These are phyloP conservation scores for Nephrotoma flavescens DNA, from an alignment of 2,888 invertebrate genomes.

Conservation along the genomic window DNA sequence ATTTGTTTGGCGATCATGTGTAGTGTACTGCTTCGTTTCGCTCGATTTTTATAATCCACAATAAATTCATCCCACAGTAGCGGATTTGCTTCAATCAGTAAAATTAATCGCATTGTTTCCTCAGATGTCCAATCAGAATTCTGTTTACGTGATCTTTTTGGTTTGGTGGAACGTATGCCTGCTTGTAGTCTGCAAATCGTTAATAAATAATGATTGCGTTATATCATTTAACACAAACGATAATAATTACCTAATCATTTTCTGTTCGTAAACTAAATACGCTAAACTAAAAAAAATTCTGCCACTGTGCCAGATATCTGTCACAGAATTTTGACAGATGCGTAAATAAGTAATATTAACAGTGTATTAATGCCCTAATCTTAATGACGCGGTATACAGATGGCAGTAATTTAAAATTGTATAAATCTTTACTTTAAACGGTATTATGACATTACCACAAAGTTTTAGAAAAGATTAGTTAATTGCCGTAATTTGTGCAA, in stretches of 20 bases:
- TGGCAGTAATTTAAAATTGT: background rate
- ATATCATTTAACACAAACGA: background rate
- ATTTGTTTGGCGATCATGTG: background rate
- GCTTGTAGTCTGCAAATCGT: background rate
- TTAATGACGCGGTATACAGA: background rate
- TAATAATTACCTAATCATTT: background rate
- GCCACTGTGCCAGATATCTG: background rate
- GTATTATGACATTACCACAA: no score
- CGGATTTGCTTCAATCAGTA: background rate
- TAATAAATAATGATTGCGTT: background rate
- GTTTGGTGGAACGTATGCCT: background rate
- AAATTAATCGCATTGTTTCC: background rate
- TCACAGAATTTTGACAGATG: background rate
- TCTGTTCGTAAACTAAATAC: background rate
- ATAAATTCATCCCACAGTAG: background rate
- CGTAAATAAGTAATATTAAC: background rate
- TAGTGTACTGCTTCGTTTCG: background rate
- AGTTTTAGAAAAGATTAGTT: background rate
- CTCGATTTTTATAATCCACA: background rate
- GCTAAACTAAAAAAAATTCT: background rate
- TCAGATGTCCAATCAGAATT: background rate
- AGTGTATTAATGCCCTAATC: background rate
- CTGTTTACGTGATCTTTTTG: background rate
- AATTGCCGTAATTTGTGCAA: background rate
- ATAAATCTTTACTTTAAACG: background rate